Evolutionary conservation across 2,888 invertebrate species (phyloP), one percentile per base, ranked within the genome.

Genomic region (Amphiduros pacificus): DNA sequence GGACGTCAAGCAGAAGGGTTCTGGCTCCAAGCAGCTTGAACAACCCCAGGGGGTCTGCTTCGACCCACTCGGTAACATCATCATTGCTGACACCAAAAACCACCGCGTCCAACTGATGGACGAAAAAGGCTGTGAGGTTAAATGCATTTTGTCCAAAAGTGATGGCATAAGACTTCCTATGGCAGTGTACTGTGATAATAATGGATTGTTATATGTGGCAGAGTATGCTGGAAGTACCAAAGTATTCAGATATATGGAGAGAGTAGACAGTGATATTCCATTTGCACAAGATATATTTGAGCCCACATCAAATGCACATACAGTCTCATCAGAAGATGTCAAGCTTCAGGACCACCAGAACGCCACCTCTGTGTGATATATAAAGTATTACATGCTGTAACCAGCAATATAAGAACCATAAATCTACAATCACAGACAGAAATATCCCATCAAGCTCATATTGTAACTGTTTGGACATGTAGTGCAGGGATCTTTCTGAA

Each of bases 191-290:
- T 49, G 57, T 24, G 41, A 32, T 27, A 29, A 26, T 11, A 59
- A 51, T 24, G 62, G 62, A 11, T 26, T 40, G 14, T 40, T 65
- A 29, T 58, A 55, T 14, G 56, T 65, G 1, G 62, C 36, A 24
- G 65, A 65, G 49, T 65, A 65, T 41, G 55, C 49, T 14, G 65
- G 65, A 20, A 50, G 44, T 2, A 31, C 63, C 2, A 60, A 60
- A 50, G 22, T 65, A 11, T 60, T 63, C 29, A 49, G 56, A 31
- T 65, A 65, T 56, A 50, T 63, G 26, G 32, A 58, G 17, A 29
- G 24, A 27, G 36, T 58, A 17, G 50, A 58, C n/a, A n/a, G n/a
- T n/a, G n/a, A n/a, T n/a, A n/a, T n/a, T n/a, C n/a, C n/a, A n/a
- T n/a, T n/a, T n/a, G n/a, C n/a, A n/a, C n/a, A n/a, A n/a, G n/a